Evolutionary conservation across 2,888 invertebrate genomes (phyloP), one percentile per base, ranked within the genome.

Genomic region (Oscheius sp.): DNA sequence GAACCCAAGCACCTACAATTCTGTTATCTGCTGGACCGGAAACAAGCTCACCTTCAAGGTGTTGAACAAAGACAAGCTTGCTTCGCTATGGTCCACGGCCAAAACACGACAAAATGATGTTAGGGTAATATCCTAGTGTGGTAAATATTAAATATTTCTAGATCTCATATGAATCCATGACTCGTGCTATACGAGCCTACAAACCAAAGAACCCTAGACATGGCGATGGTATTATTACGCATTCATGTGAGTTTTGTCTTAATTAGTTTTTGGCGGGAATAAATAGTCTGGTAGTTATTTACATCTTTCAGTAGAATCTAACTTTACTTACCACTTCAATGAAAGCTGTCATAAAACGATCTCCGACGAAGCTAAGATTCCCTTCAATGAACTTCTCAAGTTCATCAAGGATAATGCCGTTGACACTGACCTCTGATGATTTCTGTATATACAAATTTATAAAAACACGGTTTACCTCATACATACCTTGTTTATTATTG

Each of bases 131-230:
- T 33, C 33, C 20, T 24, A 14, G 1, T 5, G 28, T 26, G 12
- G 17, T 14, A 3, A n/a, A 2, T 41, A 6, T 20, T 24, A 28
- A 44, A 24, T 20, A 2, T 2, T 2, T 54, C 30, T 59, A 59
- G 59, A 59, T 59, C n/a, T 59, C 59, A 3, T 59, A 59, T 26
- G 59, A 59, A 6, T 44, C 59, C n/a, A 59, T 59, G 2, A 59
- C 59, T 14, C 24, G 59, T 8, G 59, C 41, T 17, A 14, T 59
- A 26, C 41, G 59, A 6, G 26, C 41, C 8, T 59, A 59, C 59
- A 59, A 59, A 17, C 57, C 38, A 14, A 59, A 59, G 22, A 22
- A 22, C 54, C 30, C n/a, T n/a, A n/a, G n/a, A 4, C n/a, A 33
- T 17, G 56, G 22, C 41, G 26, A 44, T 9, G 28, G 44, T 28